Evolutionary conservation across 2,113 vertebrate species (phyloP).

Genomic region (Larimichthys polyactis): DNA sequence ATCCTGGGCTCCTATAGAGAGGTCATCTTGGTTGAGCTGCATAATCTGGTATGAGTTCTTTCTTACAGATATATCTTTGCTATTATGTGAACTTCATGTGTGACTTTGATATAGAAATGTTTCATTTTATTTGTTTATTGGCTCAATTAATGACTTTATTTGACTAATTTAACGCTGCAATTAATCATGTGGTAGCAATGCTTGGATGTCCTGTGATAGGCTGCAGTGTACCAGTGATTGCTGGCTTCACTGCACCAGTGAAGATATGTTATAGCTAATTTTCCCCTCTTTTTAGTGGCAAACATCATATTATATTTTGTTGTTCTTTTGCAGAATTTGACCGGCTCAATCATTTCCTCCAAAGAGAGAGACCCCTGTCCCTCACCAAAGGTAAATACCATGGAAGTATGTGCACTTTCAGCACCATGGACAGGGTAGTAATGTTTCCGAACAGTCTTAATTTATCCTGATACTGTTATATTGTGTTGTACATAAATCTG

Average conservation of each 20-base stretch:
- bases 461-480: background rate
- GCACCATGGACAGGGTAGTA: conserved; percentile 70
- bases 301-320: background rate
- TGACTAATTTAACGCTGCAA: background rate
- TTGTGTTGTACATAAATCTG: background rate
- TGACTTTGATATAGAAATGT: background rate
- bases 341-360: conserved; percentile 46
- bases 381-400: conserved; percentile 76
- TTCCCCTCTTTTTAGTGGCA: background rate
- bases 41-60: conserved; percentile 74
- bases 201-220: conserved; percentile 8
- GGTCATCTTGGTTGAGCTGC: conserved; percentile 78
- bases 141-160: too few species aligned
- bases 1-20: conserved; percentile 79
- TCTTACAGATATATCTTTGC: background rate
- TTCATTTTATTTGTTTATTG: background rate
- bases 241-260: background rate
- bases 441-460: background rate
- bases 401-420: conserved; percentile 34
- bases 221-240: conserved; percentile 27
- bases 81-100: background rate
- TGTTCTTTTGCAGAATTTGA: conserved; percentile 78
- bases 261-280: background rate
- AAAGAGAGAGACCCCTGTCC: conserved; percentile 79
- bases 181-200: background rate